Evolutionary conservation across 1,140 invertebrate genomes (phyloP), one percentile per base, ranked within the genome.

Genomic region (Papilio aristodemus): DNA sequence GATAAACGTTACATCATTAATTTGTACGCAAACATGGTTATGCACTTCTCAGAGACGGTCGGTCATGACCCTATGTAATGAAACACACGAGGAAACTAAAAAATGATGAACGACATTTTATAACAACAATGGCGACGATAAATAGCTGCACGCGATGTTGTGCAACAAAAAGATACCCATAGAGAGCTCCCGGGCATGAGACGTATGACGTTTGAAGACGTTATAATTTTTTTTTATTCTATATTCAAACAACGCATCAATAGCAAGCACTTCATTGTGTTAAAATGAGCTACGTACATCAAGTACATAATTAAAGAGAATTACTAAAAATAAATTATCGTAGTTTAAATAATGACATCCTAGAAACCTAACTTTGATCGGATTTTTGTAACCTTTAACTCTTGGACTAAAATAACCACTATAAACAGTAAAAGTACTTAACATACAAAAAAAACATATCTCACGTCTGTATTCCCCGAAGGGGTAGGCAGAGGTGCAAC

Each of bases 11-110:
- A 54, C 46, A 54, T 54, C 46, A 54, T 54, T 22, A 25, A 54
- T 25, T 25, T 19, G 46, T 22, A 19, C 19, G 46, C 46, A 19
- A 54, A 54, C 46, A 54, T 54, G 46, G 46, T 54, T 54, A 54
- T 54, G 46, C 46, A 54, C 46, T 54, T 10, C 46, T 54, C 46
- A 22, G 22, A 22, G 19, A 54, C 46, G 46, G 19, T 6, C 46
- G 46, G 46, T 54, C 46, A 54, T 54, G 46, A 54, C 46, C 46
- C 46, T 54, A 54, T 19, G 22, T 54, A 54, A 54, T 54, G 46
- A 22, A 54, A 54, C 14, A 17, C 10, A 46, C 43, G 43, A 19
- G 9, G n/a, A 46, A 46, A 46, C 46, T 17, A 54, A 54, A 54
- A 54, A 54, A 54, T 54, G 19, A 54, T 54, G 46, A 54, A 54